A percentile compares a stretch with the other conserved stretches of the same genome.
These are phyloP conservation scores for Reticulitermes lucifugus DNA, from an alignment of 2,888 invertebrate genomes.

Conservation along the genomic window DNA sequence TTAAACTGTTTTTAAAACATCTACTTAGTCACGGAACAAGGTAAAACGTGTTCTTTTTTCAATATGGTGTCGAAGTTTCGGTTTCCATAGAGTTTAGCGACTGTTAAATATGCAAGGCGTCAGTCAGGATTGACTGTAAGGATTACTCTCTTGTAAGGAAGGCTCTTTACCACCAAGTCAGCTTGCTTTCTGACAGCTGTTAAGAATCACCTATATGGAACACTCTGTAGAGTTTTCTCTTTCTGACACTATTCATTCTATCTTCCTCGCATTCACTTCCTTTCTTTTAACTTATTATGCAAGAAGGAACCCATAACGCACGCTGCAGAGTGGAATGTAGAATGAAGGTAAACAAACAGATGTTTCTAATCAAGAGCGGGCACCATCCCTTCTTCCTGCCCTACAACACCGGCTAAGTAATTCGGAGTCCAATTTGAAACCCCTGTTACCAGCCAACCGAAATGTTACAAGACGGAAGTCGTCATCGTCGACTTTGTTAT, in stretches of 20 bases:
- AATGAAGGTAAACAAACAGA: slow-evolving; percentile 30
- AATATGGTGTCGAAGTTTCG: too few species aligned
- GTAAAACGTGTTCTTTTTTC: too few species aligned
- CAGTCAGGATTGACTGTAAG: too few species aligned
- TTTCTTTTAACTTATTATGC: slow-evolving; percentile 16
- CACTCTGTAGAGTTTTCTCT: not conserved
- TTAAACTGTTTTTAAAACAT: too few species aligned
- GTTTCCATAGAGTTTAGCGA: too few species aligned
- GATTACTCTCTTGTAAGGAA: too few species aligned
- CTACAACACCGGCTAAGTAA: not conserved
- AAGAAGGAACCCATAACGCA: not conserved
- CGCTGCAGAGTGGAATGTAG: slow-evolving; percentile 17
- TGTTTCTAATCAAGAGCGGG: not conserved
- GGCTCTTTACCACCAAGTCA: too few species aligned
- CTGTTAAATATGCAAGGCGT: too few species aligned
- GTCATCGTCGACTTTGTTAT: slow-evolving; percentile 4
- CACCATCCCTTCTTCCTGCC: not conserved
- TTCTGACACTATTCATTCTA: not conserved
- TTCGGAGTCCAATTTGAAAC: slow-evolving; percentile 2
- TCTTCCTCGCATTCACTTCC: not conserved
- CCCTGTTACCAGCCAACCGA: slow-evolving; percentile 2
- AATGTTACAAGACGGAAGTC: slow-evolving; percentile 1
- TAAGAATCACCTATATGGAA: too few species aligned
- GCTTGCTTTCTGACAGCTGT: too few species aligned
- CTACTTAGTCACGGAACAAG: too few species aligned